Conservation (phyloP, 2,888 invertebrate genomes). For the Scaptomyza cyrtandrae region DNA sequence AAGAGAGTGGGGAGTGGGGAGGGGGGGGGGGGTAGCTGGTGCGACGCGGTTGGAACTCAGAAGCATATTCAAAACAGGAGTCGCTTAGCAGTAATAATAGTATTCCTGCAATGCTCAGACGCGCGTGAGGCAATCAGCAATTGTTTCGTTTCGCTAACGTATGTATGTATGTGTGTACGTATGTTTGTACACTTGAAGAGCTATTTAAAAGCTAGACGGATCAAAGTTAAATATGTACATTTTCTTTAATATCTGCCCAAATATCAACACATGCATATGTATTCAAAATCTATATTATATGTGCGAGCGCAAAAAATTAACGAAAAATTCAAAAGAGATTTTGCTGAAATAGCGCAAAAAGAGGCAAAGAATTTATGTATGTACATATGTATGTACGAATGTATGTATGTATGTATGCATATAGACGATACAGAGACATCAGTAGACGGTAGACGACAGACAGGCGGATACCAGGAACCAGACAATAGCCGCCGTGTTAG, state of each 20-base stretch:
- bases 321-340: conserved; percentile 34
- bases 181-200: no score
- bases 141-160: conserved; percentile 5
- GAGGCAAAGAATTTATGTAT: conserved; percentile 6
- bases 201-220: conserved; percentile 10
- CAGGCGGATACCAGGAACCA: conserved; percentile 36
- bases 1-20: conserved; percentile 2
- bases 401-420: conserved; percentile 2
- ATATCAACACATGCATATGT: conserved; percentile 3
- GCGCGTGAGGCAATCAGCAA: conserved; percentile 25
- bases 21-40: conserved; percentile 7
- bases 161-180: background rate
- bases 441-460: conserved; percentile 19
- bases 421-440: conserved; percentile 19
- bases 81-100: conserved; percentile 6
- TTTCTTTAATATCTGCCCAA: conserved; percentile 13
- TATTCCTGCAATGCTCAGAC: conserved; percentile 25
- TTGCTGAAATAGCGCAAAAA: conserved; percentile 59
- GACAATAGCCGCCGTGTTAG: conserved; percentile 54
- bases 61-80: conserved; percentile 15
- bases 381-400: conserved; percentile 3
- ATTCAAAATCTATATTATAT: background rate
- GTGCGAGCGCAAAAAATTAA: conserved; percentile 13
- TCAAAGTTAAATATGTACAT: conserved; percentile 6
- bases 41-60: background rate